A percentile compares a stretch with the other conserved stretches of the same genome.
Evolutionary conservation across 92 coral and sea anemone genomes (phyloP).

Genomic region (Epizoanthus illoricatus): DNA sequence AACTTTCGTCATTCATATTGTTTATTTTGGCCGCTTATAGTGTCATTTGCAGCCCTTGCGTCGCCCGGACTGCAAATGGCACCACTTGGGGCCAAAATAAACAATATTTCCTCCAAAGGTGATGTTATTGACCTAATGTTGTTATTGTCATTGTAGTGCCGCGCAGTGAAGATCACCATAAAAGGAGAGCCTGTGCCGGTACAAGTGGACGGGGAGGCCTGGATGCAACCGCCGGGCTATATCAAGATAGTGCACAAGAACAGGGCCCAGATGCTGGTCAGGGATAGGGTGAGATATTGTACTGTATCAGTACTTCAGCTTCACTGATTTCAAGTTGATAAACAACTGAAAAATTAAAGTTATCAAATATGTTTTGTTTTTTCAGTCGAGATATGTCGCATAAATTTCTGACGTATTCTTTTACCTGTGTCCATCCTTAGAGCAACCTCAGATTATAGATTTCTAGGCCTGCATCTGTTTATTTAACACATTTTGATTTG

Average conservation of each 20-base stretch:
- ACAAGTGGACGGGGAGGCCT: conserved; percentile 98
- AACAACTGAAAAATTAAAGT: too few relatives aligned
- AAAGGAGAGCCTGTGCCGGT: conserved; percentile 94
- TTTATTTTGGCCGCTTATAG: background rate
- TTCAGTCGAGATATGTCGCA: background rate
- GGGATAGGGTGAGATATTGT: conserved; percentile 80
- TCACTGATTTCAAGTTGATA: too few relatives aligned
- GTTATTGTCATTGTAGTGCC: conserved; percentile 68
- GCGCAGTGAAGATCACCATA: conserved; percentile 89
- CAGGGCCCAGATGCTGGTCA: conserved; percentile 97
- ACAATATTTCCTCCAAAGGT: too few relatives aligned
- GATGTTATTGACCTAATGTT: background rate
- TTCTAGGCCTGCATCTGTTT: background rate
- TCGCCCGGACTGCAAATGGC: too few relatives aligned
- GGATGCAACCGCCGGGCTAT: conserved; percentile 99
- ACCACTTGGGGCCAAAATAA: too few relatives aligned
- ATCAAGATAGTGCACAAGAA: conserved; percentile 97
- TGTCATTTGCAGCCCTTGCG: too few relatives aligned
- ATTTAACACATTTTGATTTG: background rate
- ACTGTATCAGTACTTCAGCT: too few relatives aligned
- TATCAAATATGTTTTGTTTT: background rate
- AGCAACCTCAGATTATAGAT: background rate
- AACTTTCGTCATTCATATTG: background rate
- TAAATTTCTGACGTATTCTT: background rate
- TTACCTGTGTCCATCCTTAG: too few relatives aligned